A percentile compares a stretch with the other conserved stretches of the same genome.
These are phyloP conservation scores for Phaethon lepturus DNA, from an alignment of 2,113 vertebrate genomes.

Conservation along the genomic window DNA sequence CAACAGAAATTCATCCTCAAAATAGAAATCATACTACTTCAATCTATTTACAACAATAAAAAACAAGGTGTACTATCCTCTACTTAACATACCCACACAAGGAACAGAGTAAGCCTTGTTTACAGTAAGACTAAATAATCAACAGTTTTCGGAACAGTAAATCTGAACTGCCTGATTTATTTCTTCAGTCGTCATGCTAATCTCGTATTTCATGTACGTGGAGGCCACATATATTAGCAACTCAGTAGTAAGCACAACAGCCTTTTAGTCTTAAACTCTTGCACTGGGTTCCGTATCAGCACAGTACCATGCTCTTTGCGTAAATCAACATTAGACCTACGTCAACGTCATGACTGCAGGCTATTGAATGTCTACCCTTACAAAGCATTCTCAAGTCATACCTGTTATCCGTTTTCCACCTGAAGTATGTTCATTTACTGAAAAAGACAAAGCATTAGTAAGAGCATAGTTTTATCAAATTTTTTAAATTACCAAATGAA, in stretches of 20 bases:
- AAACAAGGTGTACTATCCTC: not conserved
- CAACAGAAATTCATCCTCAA: not conserved
- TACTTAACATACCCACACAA: not conserved
- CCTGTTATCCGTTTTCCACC: not conserved
- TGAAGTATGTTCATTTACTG: slow-evolving; percentile 24
- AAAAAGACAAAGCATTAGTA: not conserved
- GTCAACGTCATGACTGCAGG: not conserved
- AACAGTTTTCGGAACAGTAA: not conserved
- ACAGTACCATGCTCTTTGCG: not conserved
- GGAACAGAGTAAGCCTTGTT: not conserved
- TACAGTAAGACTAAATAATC: not conserved
- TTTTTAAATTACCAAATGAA: not conserved
- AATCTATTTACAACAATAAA: not conserved
- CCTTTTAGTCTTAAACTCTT: not conserved
- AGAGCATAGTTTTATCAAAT: not conserved
- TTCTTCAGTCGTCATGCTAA: not conserved
- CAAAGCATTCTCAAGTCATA: not conserved
- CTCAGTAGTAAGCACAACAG: not conserved
- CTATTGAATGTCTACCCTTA: not conserved
- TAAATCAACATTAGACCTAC: not conserved
- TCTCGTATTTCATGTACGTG: not conserved
- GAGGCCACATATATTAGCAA: not conserved
- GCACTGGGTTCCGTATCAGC: not conserved
- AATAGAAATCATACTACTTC: not conserved
- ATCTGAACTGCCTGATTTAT: not conserved